These are phyloP conservation scores for Cnemophilus loriae DNA, from an alignment of 2,113 vertebrate species.

Conservation along the genomic window DNA sequence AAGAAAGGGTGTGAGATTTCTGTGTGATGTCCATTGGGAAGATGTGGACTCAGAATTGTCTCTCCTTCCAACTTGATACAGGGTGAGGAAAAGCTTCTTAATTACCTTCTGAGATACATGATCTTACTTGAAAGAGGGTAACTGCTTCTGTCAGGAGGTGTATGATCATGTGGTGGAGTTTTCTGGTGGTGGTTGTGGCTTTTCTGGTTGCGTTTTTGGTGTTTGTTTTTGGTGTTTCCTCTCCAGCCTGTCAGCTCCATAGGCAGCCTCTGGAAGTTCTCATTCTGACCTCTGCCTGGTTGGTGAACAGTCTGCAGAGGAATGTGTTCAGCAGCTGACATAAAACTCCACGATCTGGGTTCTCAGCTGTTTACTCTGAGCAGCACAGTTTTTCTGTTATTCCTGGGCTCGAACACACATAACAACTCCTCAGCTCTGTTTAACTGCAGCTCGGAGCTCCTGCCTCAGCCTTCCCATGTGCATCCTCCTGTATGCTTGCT, in stretches of 20 bases:
- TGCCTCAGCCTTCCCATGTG: neutral
- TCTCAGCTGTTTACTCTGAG: neutral
- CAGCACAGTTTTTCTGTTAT: neutral
- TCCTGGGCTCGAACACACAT: rapidly evolving
- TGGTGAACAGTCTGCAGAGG: neutral
- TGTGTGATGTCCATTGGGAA: rapidly evolving
- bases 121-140: neutral
- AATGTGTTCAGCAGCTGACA: neutral
- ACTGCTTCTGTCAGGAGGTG: neutral
- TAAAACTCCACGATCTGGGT: neutral
- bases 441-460: rapidly evolving
- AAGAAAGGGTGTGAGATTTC: neutral
- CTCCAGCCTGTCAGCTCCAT: neutral
- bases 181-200: neutral
- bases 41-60: neutral
- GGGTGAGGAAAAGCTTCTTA: neutral
- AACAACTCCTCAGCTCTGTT: neutral
- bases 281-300: neutral
- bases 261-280: neutral
- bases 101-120: neutral
- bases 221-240: neutral
- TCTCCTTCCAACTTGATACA: neutral
- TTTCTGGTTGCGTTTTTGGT: neutral
- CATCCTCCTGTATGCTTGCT: neutral
- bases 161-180: neutral